phyloP scores from a whole-genome alignment of 2,113 vertebrate species.

The Xyrauchen texanus region DNA sequence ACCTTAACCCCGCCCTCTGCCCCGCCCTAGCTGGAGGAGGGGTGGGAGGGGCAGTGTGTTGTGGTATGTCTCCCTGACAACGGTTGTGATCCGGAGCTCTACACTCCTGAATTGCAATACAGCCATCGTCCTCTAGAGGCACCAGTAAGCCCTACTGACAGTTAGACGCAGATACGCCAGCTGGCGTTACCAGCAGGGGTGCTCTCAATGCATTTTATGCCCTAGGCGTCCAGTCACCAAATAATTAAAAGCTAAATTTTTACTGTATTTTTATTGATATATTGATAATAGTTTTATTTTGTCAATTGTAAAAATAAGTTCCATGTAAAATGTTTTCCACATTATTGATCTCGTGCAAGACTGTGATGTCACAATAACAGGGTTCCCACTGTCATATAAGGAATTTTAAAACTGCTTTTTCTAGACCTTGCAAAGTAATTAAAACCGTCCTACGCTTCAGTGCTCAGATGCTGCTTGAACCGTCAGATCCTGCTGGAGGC shows the following conservation, averaged over 20 bases:
- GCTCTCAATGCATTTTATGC: slow-evolving; percentile 18
- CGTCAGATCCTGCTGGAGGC: no score
- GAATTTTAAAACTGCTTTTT: no score
- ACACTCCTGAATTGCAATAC: slow-evolving; percentile 71
- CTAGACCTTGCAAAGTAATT: no score
- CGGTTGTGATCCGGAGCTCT: slow-evolving; percentile 69
- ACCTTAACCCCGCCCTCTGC: slow-evolving; percentile 26
- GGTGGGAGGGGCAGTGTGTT: slow-evolving; percentile 58
- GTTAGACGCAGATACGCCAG: slow-evolving; percentile 40
- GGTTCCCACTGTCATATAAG: not conserved
- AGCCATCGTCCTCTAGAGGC: slow-evolving; percentile 73
- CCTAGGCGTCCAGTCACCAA: slow-evolving; percentile 14
- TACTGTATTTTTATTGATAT: no score
- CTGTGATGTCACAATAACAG: not conserved
- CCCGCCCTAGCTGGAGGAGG: slow-evolving; percentile 62
- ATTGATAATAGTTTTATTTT: no score
- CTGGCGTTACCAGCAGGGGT: not conserved
- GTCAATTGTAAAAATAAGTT: no score
- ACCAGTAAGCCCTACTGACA: slow-evolving; percentile 72
- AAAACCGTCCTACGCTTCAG: no score
- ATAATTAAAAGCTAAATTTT: not conserved
- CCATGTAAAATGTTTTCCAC: no score
- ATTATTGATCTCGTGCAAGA: no score
- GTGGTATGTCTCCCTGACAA: slow-evolving; percentile 66
- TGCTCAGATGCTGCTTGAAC: no score